phyloP scores from a whole-genome alignment of 2,888 invertebrate species.

The Syrphus vitripennis region DNA sequence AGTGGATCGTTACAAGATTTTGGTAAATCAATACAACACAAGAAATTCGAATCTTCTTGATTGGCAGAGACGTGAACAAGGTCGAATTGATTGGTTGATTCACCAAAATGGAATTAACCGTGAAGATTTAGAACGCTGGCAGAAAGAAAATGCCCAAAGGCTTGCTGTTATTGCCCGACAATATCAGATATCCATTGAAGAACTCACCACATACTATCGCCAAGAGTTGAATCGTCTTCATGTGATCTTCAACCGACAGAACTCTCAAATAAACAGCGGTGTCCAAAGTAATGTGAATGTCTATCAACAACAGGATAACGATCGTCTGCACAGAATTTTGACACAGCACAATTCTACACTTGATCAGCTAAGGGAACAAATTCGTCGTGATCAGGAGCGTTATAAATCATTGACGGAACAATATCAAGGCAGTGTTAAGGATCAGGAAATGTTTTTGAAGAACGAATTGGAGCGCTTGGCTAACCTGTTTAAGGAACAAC shows the following conservation, averaged over 20 bases:
- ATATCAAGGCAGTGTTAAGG: conserved; percentile 78
- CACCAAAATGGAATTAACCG: conserved; percentile 78
- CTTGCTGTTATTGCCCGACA: conserved; percentile 74
- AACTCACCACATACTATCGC: conserved; percentile 77
- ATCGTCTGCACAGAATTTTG: conserved; percentile 77
- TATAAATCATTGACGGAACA: conserved; percentile 75
- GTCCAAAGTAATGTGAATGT: conserved; percentile 72
- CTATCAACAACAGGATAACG: conserved; percentile 75
- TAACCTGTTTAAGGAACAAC: conserved; percentile 76
- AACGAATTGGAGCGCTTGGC: conserved; percentile 77
- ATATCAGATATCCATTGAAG: conserved; percentile 75
- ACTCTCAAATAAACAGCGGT: conserved; percentile 74
- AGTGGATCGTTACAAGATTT: conserved; percentile 75
- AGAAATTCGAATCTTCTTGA: conserved; percentile 74
- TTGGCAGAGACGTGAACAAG: conserved; percentile 78
- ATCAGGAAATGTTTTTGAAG: conserved; percentile 78
- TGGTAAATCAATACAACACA: conserved; percentile 76
- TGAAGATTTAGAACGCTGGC: conserved; percentile 79
- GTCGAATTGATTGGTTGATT: conserved; percentile 79
- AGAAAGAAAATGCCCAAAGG: conserved; percentile 75
- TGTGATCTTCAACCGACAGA: conserved; percentile 75
- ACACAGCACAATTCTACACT: conserved; percentile 78
- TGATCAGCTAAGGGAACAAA: conserved; percentile 76
- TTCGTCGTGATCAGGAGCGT: conserved; percentile 77
- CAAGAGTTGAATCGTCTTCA: conserved; percentile 77